These are phyloP conservation scores for honey bee (Apis mellifera) DNA, from an alignment of 1,140 invertebrate genomes.

Conservation along the genomic window DNA sequence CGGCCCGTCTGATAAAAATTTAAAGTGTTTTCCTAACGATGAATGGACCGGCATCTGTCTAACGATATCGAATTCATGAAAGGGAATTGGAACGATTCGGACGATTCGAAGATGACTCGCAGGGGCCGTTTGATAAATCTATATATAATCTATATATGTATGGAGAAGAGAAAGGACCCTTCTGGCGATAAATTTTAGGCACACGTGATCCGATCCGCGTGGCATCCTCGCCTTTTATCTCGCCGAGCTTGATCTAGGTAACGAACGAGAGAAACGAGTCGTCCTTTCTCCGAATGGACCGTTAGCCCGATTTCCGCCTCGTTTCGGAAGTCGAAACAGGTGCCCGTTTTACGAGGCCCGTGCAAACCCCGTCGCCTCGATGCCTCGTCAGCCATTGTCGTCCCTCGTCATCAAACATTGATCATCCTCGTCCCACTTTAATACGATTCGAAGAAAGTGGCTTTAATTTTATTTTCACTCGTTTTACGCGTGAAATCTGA, in stretches of 20 bases:
- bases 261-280: slow-evolving; percentile 46
- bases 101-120: neutral
- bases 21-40: too few species aligned
- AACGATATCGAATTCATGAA: neutral
- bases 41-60: too few species aligned
- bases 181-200: slow-evolving; percentile 16
- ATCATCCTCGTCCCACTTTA: too few species aligned
- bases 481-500: too few species aligned
- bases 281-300: slow-evolving; percentile 46
- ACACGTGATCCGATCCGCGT: neutral
- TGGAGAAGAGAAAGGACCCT: slow-evolving; percentile 6
- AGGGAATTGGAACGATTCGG: neutral
- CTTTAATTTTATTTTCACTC: too few species aligned
- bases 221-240: slow-evolving; percentile 35
- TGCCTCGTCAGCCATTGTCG: neutral
- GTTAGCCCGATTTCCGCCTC: slow-evolving; percentile 45
- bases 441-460: too few species aligned
- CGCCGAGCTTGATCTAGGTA: slow-evolving; percentile 30
- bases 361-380: neutral
- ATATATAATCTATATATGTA: neutral
- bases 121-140: neutral
- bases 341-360: neutral
- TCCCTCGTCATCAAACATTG: too few species aligned
- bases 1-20: too few species aligned
- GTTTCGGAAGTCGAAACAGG: slow-evolving; percentile 37